Evolutionary conservation across 1,140 invertebrate species (phyloP).

Genomic region (Epicauta chinensis): DNA sequence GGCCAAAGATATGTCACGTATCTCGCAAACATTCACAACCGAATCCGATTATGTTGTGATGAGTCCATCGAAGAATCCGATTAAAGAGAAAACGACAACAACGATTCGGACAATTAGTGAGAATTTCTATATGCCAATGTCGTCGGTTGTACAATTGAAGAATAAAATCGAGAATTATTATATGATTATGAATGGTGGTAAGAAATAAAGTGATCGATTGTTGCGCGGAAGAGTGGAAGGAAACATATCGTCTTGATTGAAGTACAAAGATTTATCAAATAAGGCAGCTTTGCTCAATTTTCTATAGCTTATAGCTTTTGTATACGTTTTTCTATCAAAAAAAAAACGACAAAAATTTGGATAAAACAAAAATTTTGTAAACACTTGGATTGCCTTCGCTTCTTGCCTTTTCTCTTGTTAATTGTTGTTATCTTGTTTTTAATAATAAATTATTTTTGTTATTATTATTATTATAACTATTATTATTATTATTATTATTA

Average conservation of each 20-base stretch:
- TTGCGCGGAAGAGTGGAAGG: not conserved
- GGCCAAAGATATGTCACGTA: conserved; percentile 30
- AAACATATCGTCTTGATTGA: not conserved
- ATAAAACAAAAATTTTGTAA: not conserved
- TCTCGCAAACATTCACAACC: conserved; percentile 30
- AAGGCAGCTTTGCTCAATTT: not conserved
- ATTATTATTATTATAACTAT: no score
- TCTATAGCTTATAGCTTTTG: not conserved
- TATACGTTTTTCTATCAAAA: not conserved
- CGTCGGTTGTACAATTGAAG: conserved; percentile 25
- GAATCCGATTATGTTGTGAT: conserved; percentile 37
- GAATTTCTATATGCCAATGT: conserved; percentile 36
- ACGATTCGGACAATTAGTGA: conserved; percentile 21
- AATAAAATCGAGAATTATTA: conserved; percentile 33
- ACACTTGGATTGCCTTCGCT: not conserved
- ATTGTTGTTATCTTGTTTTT: not conserved
- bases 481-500: no score
- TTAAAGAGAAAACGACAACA: conserved; percentile 13
- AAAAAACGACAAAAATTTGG: not conserved
- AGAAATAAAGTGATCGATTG: conserved; percentile 3
- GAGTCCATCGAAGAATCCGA: conserved; percentile 25
- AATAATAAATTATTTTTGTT: no score
- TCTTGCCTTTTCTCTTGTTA: not conserved
- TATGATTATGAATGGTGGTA: conserved; percentile 33
- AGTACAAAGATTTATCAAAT: not conserved